Evolutionary conservation across 2,888 invertebrate species (phyloP), one percentile per base, ranked within the genome.

Genomic region (Thereva unica): DNA sequence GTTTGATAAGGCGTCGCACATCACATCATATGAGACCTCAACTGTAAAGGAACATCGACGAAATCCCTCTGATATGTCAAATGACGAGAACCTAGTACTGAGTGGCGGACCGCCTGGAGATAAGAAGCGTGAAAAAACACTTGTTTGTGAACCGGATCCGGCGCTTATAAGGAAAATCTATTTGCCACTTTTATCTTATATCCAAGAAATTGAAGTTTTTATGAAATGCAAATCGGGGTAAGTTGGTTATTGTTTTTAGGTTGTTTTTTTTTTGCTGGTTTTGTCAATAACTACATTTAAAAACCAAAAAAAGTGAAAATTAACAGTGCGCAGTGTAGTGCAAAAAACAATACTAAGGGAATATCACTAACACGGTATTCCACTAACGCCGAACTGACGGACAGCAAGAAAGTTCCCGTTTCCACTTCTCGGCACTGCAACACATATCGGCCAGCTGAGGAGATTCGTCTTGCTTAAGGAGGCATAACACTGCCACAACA

Each of bases 171-270:
- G 90, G 76, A 87, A 90, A 38, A 88, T 93, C 67, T 92, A 93
- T 80, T 89, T 91, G 53, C 89, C 93, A 2, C 83, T 97, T 68
- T 90, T 91, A 83, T 85, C 86, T 68, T 92, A 96, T 73, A 89
- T 93, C 70, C 87, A 89, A 65, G 92, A 95, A 78, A 90, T 96
- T 70, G 95, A 96, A 78, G 83, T 82, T 71, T 84, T 85, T 52
- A 83, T 87, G 76, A 85, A 78, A 74, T 80, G 84, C 68, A 78
- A 84, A 73, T 80, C 85, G 35, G 85, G 85, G 87, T 88, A 75
- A 77, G 78, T 70, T 70, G 79, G 78, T 41, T 57, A 57, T 38
- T 44, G 37, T 35, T 49, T 44, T n/a, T 38, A 6, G 34, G 5
- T 57, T 23, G 4, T 23, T 23, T 23, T 23, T 2, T 40, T 23